A percentile compares a stretch with the other conserved stretches of the same genome.
These are phyloP conservation scores for Magallana nippona DNA, from an alignment of 2,888 invertebrate species.

Conservation along the genomic window DNA sequence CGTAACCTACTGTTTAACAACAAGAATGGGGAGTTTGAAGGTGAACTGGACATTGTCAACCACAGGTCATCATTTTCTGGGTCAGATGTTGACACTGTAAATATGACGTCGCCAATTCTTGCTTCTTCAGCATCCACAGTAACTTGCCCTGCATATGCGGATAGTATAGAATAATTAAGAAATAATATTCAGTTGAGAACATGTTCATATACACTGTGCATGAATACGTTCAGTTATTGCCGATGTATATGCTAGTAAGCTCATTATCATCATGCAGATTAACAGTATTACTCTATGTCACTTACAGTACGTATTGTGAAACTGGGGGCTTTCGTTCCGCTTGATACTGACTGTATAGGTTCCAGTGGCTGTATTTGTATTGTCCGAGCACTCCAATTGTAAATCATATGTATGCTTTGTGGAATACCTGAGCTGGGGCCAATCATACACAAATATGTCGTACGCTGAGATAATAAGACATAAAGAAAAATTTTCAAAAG, in stretches of 20 bases:
- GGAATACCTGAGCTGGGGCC: slow-evolving; percentile 7
- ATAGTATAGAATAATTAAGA: no score
- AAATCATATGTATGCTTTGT: slow-evolving; percentile 17
- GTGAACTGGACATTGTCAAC: slow-evolving; percentile 1
- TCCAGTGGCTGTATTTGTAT: slow-evolving; percentile 16
- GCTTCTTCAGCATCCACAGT: slow-evolving; percentile 30
- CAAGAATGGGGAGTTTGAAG: slow-evolving; percentile 19
- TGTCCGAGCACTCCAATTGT: slow-evolving; percentile 20
- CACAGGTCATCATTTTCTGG: slow-evolving; percentile 30
- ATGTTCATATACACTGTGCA: neutral
- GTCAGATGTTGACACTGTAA: slow-evolving; percentile 21
- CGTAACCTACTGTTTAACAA: slow-evolving; percentile 29
- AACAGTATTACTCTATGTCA: neutral
- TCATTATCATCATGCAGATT: no score
- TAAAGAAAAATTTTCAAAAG: no score
- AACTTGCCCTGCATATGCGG: slow-evolving; percentile 3
- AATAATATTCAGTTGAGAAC: neutral
- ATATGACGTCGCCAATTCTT: slow-evolving; percentile 23
- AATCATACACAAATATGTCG: slow-evolving; percentile 35
- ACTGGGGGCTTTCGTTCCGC: slow-evolving; percentile 26
- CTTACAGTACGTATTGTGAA: slow-evolving; percentile 36
- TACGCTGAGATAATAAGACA: neutral
- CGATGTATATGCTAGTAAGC: no score
- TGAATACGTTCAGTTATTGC: neutral
- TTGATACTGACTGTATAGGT: slow-evolving; percentile 41